Conservation (phyloP, 1,140 invertebrate genomes). For the Cylas formicarius region DNA sequence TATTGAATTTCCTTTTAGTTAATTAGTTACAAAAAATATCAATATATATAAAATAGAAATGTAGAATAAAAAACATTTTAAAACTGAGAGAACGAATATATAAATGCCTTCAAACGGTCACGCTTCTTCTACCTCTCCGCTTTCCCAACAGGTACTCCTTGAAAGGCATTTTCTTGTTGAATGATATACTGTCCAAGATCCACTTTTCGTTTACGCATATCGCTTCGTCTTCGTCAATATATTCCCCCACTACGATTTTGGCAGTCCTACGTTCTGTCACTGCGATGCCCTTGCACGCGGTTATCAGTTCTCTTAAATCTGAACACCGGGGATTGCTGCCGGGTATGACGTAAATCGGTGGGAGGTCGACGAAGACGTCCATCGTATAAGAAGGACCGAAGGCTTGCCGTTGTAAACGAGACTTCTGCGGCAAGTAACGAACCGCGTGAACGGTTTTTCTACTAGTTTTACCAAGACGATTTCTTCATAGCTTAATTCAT, state of each 20-base stretch:
- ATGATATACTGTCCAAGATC: conserved; percentile 43
- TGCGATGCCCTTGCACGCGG: conserved; percentile 43
- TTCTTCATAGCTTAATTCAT: too few relatives aligned
- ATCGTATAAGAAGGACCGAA: conserved; percentile 44
- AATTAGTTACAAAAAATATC: too few relatives aligned
- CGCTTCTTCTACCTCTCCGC: too few relatives aligned
- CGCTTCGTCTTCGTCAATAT: conserved; percentile 30
- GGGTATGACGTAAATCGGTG: conserved; percentile 43
- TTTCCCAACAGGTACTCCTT: conserved; percentile 20
- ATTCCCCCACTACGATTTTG: conserved; percentile 44
- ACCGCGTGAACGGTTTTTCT: neutral
- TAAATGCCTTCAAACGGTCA: too few relatives aligned
- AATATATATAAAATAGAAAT: too few relatives aligned
- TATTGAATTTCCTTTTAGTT: too few relatives aligned
- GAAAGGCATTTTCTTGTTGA: conserved; percentile 28
- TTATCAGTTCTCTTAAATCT: conserved; percentile 45
- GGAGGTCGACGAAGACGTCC: conserved; percentile 45
- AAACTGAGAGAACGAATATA: too few relatives aligned
- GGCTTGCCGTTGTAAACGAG: conserved; percentile 44
- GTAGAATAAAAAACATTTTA: too few relatives aligned
- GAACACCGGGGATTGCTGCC: conserved; percentile 36
- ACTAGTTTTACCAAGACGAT: neutral
- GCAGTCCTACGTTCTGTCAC: conserved; percentile 40
- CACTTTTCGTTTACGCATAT: conserved; percentile 43
- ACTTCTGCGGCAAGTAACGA: conserved; percentile 39